Evolutionary conservation across 2,113 vertebrate genomes (phyloP), one percentile per base, ranked within the genome.

Genomic region (Gopherus evgoodei): DNA sequence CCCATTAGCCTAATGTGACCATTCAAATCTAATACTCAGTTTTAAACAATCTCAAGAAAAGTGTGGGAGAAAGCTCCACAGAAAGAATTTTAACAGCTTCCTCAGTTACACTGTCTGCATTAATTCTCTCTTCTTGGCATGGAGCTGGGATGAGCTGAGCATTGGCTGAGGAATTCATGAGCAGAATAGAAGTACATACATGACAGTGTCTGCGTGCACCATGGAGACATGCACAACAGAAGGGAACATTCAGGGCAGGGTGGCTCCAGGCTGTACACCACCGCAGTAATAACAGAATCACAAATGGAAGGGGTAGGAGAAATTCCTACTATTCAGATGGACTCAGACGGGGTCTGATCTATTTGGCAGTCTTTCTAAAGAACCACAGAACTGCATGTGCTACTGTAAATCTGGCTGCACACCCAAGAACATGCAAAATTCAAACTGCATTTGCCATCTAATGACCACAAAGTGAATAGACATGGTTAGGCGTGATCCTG

Each of bases 51-150:
- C 97, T 81, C 93, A 95, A 92, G 91, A 94, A 95, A 96, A 91
- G 86, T 2, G 4, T 38, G 16, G 62, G 38, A 59, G 11, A 86
- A 72, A 76, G 80, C 54, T 69, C 93, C 29, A 44, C 88, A 84
- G 95, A 83, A 93, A 93, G 91, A 97, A 96, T 93, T 86, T 3
- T 83, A 95, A 96, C 91, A 89, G 89, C 89, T 91, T 95, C 91
- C 93, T 44, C 91, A 89, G 14, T 89, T 94, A 88, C 35, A 84
- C 69, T 82, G 24, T 81, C 93, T 95, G 90, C 90, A 94, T 86
- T 90, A 94, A n/a, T 21, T 89, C 83, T 29, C 12, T 75, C 12
- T 79, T 86, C 75, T 86, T 93, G 91, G 91, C 93, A 86, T 86
- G 81, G 76, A 93, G 83, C 75, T 14, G 0, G 6, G 52, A 84